Percentiles rank a stretch among this genome's conserved stretches.
phyloP scores from a whole-genome alignment of 2,888 invertebrate species.

The Limnephilus auricula region DNA sequence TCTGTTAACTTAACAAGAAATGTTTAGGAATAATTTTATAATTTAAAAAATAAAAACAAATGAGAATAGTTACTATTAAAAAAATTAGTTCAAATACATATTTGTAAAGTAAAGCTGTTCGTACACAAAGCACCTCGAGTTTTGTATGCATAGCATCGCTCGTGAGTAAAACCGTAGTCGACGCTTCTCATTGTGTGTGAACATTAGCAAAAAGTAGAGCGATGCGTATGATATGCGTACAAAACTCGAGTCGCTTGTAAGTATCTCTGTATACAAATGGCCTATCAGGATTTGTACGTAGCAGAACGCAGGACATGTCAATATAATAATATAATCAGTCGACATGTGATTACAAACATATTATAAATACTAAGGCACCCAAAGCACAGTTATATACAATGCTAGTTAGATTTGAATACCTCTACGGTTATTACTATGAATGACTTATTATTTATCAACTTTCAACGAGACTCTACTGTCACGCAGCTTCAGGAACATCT shows the following conservation, averaged over 20 bases:
- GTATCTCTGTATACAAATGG: no score
- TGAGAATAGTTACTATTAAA: no score
- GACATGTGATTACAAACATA: neutral
- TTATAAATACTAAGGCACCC: neutral
- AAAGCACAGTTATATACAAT: neutral
- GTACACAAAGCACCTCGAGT: no score
- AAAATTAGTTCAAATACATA: neutral
- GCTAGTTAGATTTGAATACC: neutral
- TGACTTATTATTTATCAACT: constrained; percentile 57
- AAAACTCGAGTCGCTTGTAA: no score
- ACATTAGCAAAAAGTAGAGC: no score
- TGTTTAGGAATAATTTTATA: neutral
- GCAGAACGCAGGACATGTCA: neutral
- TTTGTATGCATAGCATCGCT: no score
- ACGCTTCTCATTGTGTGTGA: no score
- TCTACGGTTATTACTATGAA: neutral
- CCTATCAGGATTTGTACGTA: neutral
- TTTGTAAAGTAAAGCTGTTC: neutral
- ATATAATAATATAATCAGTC: neutral
- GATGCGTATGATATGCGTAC: no score
- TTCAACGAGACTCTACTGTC: constrained; percentile 71
- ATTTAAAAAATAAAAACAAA: neutral
- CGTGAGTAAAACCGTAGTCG: no score
- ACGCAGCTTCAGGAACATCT: constrained; percentile 72
- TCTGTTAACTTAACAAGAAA: neutral